phyloP scores from a whole-genome alignment of 2,797 vertebrate genomes.

The Emys orbicularis region DNA sequence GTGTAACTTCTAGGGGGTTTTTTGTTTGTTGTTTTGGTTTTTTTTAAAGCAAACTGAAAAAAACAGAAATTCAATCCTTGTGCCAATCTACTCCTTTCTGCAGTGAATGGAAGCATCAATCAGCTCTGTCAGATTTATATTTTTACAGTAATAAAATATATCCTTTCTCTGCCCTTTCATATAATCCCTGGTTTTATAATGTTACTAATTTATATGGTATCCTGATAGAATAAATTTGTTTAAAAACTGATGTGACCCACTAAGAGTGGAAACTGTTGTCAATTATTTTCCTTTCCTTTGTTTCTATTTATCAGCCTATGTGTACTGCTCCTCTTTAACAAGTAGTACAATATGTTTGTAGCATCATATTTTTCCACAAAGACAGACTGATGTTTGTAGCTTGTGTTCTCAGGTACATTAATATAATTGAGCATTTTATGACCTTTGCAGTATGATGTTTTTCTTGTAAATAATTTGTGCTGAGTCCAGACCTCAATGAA shows the following conservation, averaged over 20 bases:
- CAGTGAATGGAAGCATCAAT: neutral
- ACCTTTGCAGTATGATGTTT: conserved; percentile 47
- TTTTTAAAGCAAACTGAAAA: neutral
- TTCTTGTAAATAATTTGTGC: conserved; percentile 64
- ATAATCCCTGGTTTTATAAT: neutral
- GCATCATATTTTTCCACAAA: neutral
- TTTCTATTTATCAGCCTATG: neutral
- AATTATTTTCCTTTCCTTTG: neutral
- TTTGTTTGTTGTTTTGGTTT: too few species aligned
- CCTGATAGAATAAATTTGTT: neutral
- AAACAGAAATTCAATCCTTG: neutral
- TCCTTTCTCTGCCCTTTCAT: conserved; percentile 3
- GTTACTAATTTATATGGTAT: neutral
- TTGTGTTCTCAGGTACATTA: conserved; percentile 59
- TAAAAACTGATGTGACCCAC: neutral
- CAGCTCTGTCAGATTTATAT: neutral
- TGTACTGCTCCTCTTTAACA: neutral
- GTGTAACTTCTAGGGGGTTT: neutral
- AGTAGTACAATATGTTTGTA: neutral
- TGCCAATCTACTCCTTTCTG: neutral
- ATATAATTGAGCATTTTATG: conserved; percentile 54
- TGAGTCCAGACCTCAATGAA: conserved; percentile 15
- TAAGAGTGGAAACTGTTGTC: neutral
- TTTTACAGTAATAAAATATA: conserved; percentile 13
- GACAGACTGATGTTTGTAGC: conserved; percentile 19